A percentile compares a stretch with the other conserved stretches of the same genome.
Evolutionary conservation across 2,888 invertebrate species (phyloP).

Genomic region (Chrysotoxum bicinctum): DNA sequence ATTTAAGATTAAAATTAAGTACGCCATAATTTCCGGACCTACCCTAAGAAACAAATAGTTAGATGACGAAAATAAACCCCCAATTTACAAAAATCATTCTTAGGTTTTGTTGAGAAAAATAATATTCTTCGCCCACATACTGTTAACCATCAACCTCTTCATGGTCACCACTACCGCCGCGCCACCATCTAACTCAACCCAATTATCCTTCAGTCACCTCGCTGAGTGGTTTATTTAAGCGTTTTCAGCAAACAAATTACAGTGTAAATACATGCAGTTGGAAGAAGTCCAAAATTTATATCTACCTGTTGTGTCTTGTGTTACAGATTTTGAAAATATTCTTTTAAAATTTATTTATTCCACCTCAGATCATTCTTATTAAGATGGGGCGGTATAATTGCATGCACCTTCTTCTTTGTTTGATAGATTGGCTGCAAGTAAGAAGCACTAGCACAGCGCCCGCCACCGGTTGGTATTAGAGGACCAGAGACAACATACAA

Average conservation of each 20-base stretch:
- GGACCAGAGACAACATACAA: not conserved
- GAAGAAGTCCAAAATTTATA: slow-evolving; percentile 56
- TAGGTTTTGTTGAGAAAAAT: not conserved
- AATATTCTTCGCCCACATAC: slow-evolving; percentile 12
- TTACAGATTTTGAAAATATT: slow-evolving; percentile 50
- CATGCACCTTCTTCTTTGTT: slow-evolving; percentile 32
- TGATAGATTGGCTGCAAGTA: slow-evolving; percentile 45
- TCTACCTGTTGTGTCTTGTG: slow-evolving; percentile 42
- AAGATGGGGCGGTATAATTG: slow-evolving; percentile 49
- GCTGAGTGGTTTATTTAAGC: slow-evolving; percentile 31
- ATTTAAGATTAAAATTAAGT: too few relatives aligned
- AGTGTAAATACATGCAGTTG: slow-evolving; percentile 64
- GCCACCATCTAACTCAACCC: slow-evolving; percentile 15
- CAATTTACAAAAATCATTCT: not conserved
- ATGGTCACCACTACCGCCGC: not conserved
- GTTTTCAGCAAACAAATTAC: slow-evolving; percentile 68
- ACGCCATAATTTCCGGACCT: too few relatives aligned
- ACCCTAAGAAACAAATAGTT: too few relatives aligned
- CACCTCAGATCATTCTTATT: slow-evolving; percentile 57
- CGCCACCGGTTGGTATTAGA: not conserved
- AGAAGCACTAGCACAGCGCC: slow-evolving; percentile 21
- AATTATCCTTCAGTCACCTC: slow-evolving; percentile 52
- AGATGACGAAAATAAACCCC: too few relatives aligned
- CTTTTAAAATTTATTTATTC: slow-evolving; percentile 48
- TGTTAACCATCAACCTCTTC: slow-evolving; percentile 21